These are phyloP conservation scores for Dascillus cervinus DNA, from an alignment of 2,888 invertebrate genomes.

Conservation along the genomic window DNA sequence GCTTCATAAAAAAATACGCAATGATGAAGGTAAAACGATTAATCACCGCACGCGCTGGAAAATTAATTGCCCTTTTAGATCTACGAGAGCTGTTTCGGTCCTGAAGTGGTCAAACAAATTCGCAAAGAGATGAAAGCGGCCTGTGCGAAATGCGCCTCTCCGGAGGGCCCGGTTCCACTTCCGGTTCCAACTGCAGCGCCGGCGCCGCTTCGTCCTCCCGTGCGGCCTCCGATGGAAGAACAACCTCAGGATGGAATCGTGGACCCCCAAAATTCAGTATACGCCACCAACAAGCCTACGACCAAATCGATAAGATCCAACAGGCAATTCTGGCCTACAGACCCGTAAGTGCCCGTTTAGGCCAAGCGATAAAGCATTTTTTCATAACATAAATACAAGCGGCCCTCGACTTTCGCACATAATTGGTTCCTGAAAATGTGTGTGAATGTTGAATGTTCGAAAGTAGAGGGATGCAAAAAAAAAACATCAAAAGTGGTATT, in stretches of 20 bases:
- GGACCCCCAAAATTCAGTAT: constrained; percentile 22
- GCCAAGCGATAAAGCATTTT: too few relatives aligned
- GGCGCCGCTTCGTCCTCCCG: constrained; percentile 10
- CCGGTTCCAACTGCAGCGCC: constrained; percentile 11
- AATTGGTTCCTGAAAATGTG: too few relatives aligned
- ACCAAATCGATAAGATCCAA: constrained; percentile 46
- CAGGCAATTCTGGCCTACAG: constrained; percentile 51
- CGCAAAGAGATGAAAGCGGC: constrained; percentile 60
- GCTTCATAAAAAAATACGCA: constrained; percentile 62
- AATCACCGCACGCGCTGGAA: neutral
- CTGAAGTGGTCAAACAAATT: constrained; percentile 59
- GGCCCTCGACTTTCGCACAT: too few relatives aligned
- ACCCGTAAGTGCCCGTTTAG: constrained; percentile 32
- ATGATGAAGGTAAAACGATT: constrained; percentile 56
- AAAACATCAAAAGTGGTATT: too few relatives aligned
- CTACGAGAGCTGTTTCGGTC: constrained; percentile 63
- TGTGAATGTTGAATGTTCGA: too few relatives aligned
- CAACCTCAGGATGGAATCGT: constrained; percentile 11
- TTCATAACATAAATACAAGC: too few relatives aligned
- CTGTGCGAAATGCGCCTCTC: constrained; percentile 54
- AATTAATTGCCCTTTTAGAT: constrained; percentile 44
- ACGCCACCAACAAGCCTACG: constrained; percentile 34
- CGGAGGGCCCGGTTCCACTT: constrained; percentile 35
- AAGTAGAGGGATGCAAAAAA: too few relatives aligned
- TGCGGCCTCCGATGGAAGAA: constrained; percentile 12